These are phyloP conservation scores for Monoplex corrugatus DNA, from an alignment of 2,888 invertebrate species.

Conservation along the genomic window DNA sequence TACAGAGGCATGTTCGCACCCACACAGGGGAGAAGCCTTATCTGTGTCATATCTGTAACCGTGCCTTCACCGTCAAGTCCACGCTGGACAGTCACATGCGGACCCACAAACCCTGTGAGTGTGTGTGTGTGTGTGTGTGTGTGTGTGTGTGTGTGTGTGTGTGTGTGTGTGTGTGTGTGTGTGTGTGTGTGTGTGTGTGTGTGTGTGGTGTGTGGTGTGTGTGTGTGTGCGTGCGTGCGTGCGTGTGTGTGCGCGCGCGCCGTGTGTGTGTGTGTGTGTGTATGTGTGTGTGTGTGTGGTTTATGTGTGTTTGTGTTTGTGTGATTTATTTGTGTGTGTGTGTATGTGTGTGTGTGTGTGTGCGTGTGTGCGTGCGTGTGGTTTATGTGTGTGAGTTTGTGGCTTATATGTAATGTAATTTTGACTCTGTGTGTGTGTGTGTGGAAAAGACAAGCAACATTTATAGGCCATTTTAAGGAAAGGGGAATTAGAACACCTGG, in stretches of 20 bases:
- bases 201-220: neutral
- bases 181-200: neutral
- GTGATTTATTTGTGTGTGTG: neutral
- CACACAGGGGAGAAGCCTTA: conserved; percentile 84
- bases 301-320: neutral
- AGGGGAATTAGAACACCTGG: too few relatives aligned
- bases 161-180: neutral
- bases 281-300: neutral
- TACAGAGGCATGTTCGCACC: conserved; percentile 81
- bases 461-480: too few relatives aligned
- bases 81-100: conserved; percentile 84
- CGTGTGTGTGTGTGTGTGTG: neutral
- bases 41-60: conserved; percentile 78
- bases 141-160: neutral
- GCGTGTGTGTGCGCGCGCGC: neutral
- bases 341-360: neutral
- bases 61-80: conserved; percentile 86
- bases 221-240: neutral
- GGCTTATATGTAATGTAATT: neutral
- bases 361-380: neutral
- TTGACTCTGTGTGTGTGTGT: too few relatives aligned
- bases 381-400: neutral
- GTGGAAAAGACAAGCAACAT: too few relatives aligned
- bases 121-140: neutral
- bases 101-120: conserved; percentile 74